Evolutionary conservation across 2,797 vertebrate genomes (phyloP).

Genomic region (Liparis tanakae): DNA sequence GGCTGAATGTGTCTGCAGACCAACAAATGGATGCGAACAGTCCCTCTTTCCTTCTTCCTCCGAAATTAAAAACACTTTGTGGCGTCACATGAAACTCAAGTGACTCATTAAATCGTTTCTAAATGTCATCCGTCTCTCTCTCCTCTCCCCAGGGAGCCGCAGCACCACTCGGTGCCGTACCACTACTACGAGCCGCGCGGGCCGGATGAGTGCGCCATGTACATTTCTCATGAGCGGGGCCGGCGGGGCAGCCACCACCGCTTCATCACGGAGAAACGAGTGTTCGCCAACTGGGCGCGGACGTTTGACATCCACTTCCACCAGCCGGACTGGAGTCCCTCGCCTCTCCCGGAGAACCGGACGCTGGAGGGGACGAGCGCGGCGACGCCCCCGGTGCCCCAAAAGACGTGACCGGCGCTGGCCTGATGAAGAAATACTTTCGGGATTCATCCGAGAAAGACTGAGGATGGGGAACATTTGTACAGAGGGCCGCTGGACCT

Average conservation of each 20-base stretch:
- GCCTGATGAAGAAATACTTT: neutral
- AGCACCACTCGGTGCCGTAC: slow-evolving; percentile 92
- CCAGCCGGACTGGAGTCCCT: slow-evolving; percentile 94
- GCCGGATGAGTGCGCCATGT: slow-evolving; percentile 96
- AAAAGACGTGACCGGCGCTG: slow-evolving; percentile 69
- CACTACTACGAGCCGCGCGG: slow-evolving; percentile 96
- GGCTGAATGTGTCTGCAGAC: slow-evolving; percentile 31
- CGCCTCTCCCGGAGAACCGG: slow-evolving; percentile 77
- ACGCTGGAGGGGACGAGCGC: slow-evolving; percentile 44
- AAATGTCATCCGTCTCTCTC: slow-evolving; percentile 46
- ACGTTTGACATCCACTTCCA: slow-evolving; percentile 96
- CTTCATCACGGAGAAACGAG: slow-evolving; percentile 97
- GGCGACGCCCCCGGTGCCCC: neutral
- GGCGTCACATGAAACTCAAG: slow-evolving; percentile 41
- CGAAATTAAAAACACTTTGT: slow-evolving; percentile 30
- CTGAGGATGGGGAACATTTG: neutral
- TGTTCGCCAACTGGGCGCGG: slow-evolving; percentile 96
- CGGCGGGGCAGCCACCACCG: slow-evolving; percentile 96
- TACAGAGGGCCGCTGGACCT: slow-evolving; percentile 6
- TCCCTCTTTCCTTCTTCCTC: neutral
- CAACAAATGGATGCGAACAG: slow-evolving; percentile 39
- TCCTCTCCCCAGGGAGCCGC: slow-evolving; percentile 85
- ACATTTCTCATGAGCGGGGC: slow-evolving; percentile 95
- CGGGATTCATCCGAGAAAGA: slow-evolving; percentile 1
- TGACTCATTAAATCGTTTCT: slow-evolving; percentile 45